Base-by-base conservation (phyloP, 2,113 vertebrate species). In the Oreochromis aureus region DNA sequence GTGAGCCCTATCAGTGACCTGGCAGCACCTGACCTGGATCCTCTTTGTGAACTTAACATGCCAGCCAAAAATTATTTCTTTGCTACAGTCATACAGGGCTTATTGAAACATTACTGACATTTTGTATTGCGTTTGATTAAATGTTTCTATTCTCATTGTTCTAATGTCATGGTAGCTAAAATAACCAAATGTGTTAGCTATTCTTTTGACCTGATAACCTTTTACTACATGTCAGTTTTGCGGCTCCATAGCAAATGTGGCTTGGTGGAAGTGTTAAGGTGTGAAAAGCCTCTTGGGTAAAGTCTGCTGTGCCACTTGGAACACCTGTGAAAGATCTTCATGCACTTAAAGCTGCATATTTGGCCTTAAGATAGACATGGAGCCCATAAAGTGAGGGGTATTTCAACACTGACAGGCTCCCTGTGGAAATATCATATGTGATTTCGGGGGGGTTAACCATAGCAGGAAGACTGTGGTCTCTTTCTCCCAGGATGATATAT, bases 351-450 rank as follows among this genome's bases (percentile, higher is more conserved):
- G 61, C 82, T 61, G 55, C 13, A 63, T 46, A n/a, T 73, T 32
- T 44, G 69, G 61, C 80, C 79, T 87, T 16, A 22, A 30, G 82
- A 36, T 81, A 76, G 58, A 93, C 84, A 78, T 7, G 80, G 36
- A 87, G 80, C 54, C 73, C 80, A 87, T 66, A 76, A 81, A 86
- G 16, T 83, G 73, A 19, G 1, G 36, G 39, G 44, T 87, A 87
- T 91, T 93, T 95, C 83, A 90, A 88, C 86, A 80, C 80, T 85
- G 66, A 86, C 81, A 86, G 80, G 79, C 12, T 91, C 86, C 92
- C 92, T 89, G 46, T 94, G 93, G 90, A 96, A 95, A 91, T 90
- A 86, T 90, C 88, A 61, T 91, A 76, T 93, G 87, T 59, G 84
- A 91, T 81, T 91, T 91, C 44, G 63, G 34, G 19, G 51, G n/a